Conservation (phyloP, 53 echinoderm and acorn worm species). For the Actinopyga echinites region DNA sequence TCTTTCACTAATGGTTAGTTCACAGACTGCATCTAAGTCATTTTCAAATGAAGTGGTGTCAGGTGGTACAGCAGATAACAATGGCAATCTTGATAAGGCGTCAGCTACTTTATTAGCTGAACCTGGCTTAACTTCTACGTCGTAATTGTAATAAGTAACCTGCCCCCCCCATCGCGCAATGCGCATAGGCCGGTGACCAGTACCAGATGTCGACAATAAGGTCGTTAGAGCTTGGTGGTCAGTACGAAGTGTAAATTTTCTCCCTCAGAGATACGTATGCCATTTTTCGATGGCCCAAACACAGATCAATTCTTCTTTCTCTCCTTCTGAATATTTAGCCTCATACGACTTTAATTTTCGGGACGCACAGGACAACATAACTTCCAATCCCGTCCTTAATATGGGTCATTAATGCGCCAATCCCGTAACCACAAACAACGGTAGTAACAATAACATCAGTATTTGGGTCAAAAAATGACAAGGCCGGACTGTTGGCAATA, state of each 20-base stretch:
- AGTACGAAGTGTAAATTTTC: background rate
- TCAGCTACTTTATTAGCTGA: too few species aligned
- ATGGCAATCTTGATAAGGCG: too few species aligned
- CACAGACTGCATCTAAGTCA: background rate
- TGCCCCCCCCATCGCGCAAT: too few species aligned
- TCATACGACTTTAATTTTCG: background rate
- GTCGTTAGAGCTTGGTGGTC: background rate
- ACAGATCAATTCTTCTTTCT: background rate
- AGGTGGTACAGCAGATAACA: too few species aligned
- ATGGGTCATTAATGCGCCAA: slow-evolving; percentile 43
- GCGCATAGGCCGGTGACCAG: background rate
- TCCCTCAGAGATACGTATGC: background rate
- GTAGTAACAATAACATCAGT: slow-evolving; percentile 42
- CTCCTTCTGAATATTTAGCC: background rate
- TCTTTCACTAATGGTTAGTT: background rate
- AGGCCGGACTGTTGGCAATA: background rate
- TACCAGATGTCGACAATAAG: background rate
- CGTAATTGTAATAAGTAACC: background rate
- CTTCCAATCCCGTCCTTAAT: background rate
- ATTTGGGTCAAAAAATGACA: slow-evolving; percentile 36
- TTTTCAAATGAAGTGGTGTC: background rate
- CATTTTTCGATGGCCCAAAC: slow-evolving; percentile 26
- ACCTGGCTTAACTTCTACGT: too few species aligned
- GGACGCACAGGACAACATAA: background rate
- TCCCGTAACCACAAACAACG: slow-evolving; percentile 45